Percentiles rank a stretch among this genome's conserved stretches.
Conservation (phyloP, 2,888 invertebrate genomes). For the Eupithecia vulgata region DNA sequence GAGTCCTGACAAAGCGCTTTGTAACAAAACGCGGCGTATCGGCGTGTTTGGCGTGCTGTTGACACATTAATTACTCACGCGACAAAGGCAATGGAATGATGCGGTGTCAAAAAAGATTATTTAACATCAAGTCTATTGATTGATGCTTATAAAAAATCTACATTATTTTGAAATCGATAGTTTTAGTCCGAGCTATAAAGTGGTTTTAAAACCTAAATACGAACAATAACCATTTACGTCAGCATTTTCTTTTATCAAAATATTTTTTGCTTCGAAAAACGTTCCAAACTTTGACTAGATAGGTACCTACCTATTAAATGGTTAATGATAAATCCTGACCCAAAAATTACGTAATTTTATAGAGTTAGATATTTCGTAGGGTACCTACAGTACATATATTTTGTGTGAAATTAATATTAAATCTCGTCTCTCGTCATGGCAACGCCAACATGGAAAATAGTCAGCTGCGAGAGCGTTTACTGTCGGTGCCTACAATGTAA, state of each 20-base stretch:
- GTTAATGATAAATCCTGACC: constrained; percentile 9
- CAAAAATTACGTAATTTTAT: constrained; percentile 5
- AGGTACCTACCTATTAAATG: constrained; percentile 16
- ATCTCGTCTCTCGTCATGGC: constrained; percentile 63
- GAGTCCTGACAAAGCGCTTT: constrained; percentile 38
- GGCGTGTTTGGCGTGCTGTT: constrained; percentile 48
- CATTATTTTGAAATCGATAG: too few relatives aligned
- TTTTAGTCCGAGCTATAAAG: not conserved
- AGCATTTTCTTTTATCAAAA: not conserved
- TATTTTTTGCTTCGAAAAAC: not conserved
- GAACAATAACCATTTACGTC: not conserved
- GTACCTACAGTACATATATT: too few relatives aligned
- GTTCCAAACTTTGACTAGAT: constrained; percentile 3
- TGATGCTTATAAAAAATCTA: not conserved
- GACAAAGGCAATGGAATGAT: constrained; percentile 37
- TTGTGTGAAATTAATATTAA: constrained; percentile 22
- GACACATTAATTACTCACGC: constrained; percentile 56
- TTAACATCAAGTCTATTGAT: not conserved
- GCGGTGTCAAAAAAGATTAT: constrained; percentile 19
- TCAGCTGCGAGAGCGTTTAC: constrained; percentile 52
- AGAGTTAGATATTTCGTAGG: not conserved
- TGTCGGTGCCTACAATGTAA: constrained; percentile 43
- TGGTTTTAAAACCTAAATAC: not conserved
- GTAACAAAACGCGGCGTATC: constrained; percentile 43
- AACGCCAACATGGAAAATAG: constrained; percentile 56